These are phyloP conservation scores for Lasioglossum pauxillum DNA, from an alignment of 2,888 invertebrate species.

Conservation along the genomic window DNA sequence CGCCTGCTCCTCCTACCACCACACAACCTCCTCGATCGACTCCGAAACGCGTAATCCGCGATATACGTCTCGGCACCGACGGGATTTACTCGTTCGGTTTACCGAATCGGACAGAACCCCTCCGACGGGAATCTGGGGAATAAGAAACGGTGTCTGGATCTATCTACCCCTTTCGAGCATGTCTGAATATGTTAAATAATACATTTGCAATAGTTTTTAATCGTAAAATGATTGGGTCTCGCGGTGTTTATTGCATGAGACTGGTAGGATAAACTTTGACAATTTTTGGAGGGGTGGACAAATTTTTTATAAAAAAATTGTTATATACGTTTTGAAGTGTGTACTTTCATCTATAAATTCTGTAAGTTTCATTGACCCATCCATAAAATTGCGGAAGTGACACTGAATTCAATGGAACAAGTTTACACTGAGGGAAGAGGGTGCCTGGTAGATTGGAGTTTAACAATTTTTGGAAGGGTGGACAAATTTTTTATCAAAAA, in stretches of 20 bases:
- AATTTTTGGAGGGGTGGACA: neutral
- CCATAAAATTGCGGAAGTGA: too few relatives aligned
- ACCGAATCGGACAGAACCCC: neutral
- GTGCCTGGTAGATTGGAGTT: too few relatives aligned
- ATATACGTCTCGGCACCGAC: conserved; percentile 68
- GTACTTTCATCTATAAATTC: neutral
- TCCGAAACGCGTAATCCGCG: conserved; percentile 63
- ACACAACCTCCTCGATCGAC: neutral
- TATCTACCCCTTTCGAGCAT: neutral
- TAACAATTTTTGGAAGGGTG: too few relatives aligned
- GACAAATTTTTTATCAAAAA: too few relatives aligned
- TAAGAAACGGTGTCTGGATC: neutral
- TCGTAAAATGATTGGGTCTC: neutral
- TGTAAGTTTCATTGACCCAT: neutral
- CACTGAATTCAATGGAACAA: too few relatives aligned
- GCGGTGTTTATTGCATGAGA: neutral
- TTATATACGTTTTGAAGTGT: neutral
- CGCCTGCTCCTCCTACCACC: neutral
- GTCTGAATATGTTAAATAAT: neutral
- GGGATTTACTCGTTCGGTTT: conserved; percentile 58
- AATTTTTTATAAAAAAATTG: neutral
- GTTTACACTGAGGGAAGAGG: too few relatives aligned
- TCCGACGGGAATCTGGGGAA: neutral
- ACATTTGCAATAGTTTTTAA: neutral
- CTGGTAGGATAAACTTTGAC: neutral